Percentiles rank a stretch among this genome's conserved stretches.
phyloP scores from a whole-genome alignment of 2,113 vertebrate species.

The Oncorhynchus gorbuscha region DNA sequence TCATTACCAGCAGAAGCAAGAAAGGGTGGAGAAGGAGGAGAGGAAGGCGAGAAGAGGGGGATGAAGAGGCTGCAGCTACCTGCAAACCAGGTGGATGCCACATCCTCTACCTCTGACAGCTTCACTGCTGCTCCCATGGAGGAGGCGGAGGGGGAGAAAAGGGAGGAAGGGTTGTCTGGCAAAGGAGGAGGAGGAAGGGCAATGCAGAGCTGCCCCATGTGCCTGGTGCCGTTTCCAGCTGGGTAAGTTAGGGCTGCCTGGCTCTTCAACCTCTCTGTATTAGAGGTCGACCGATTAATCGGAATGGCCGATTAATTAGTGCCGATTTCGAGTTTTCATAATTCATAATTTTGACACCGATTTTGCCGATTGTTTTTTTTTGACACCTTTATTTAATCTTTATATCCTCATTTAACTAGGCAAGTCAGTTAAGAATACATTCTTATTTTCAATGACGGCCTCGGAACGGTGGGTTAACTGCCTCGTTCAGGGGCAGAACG shows the following conservation, averaged over 20 bases:
- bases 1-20: not conserved
- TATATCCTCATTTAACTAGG: no score
- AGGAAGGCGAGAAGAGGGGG: not conserved
- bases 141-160: not conserved
- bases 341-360: no score
- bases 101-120: conserved; percentile 4
- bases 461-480: no score
- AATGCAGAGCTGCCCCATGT: conserved; percentile 83
- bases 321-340: no score
- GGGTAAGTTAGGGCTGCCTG: conserved; percentile 63
- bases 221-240: conserved; percentile 70
- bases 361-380: no score
- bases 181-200: not conserved
- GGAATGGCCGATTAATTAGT: no score
- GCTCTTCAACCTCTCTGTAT: not conserved
- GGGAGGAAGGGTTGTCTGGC: conserved; percentile 8
- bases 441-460: no score
- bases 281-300: not conserved
- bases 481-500: no score
- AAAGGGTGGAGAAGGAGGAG: no score
- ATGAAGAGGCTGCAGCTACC: conserved; percentile 3
- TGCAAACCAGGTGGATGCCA: not conserved
- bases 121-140: not conserved
- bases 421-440: no score
- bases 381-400: no score